Percentiles rank a stretch among this genome's conserved stretches.
phyloP scores from a whole-genome alignment of 2,888 invertebrate species.

The Amiota minor region DNA sequence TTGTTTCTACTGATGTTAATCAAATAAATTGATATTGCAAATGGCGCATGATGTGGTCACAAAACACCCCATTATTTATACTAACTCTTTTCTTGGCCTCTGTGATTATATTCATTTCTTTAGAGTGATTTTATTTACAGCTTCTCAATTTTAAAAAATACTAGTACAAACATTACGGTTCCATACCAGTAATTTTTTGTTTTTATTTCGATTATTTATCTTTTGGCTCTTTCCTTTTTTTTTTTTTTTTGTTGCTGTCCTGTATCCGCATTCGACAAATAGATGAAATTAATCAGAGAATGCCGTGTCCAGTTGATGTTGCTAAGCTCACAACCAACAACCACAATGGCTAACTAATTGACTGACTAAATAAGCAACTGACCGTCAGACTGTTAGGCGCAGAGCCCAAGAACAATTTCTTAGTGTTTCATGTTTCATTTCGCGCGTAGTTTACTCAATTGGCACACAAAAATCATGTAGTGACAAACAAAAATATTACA shows the following conservation, averaged over 20 bases:
- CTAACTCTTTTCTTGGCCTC: slow-evolving; percentile 1
- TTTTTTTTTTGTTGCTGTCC: neutral
- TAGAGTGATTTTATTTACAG: no score
- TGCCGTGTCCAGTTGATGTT: neutral
- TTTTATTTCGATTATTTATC: neutral
- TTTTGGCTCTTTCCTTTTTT: neutral
- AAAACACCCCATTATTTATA: slow-evolving; percentile 16
- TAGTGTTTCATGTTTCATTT: slow-evolving; percentile 7
- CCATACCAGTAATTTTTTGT: no score
- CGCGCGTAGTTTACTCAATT: slow-evolving; percentile 18
- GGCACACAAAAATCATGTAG: neutral
- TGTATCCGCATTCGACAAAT: slow-evolving; percentile 1
- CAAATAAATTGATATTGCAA: neutral
- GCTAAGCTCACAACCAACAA: neutral
- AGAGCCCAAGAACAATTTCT: neutral
- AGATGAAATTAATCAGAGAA: slow-evolving; percentile 9
- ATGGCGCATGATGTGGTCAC: slow-evolving; percentile 15
- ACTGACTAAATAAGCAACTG: neutral
- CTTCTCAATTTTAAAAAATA: no score
- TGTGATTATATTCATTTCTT: neutral
- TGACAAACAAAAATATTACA: slow-evolving; percentile 9
- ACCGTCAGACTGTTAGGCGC: neutral
- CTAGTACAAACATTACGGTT: no score
- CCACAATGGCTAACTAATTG: no score
- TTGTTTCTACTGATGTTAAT: neutral